Evolutionary conservation across 2,888 invertebrate genomes (phyloP).

Genomic region (Dione juno): DNA sequence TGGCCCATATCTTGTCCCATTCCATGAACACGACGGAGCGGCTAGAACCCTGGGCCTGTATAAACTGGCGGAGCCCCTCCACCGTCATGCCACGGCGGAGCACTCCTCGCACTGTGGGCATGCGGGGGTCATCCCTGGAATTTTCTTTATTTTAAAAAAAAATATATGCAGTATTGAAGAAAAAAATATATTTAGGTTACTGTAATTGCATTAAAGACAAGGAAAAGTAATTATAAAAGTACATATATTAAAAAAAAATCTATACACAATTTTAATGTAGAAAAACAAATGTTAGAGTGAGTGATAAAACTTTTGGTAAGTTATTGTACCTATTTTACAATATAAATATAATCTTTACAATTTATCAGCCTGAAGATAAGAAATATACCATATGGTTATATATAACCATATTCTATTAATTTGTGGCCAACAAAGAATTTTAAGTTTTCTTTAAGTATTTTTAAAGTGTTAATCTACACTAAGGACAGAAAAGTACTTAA

Average conservation of each 20-base stretch:
- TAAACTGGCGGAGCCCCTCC: constrained; percentile 97
- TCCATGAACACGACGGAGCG: constrained; percentile 99
- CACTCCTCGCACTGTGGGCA: constrained; percentile 99
- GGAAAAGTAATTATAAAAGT: too few species aligned
- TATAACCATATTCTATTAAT: too few species aligned
- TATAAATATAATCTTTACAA: neutral
- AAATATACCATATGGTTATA: too few species aligned
- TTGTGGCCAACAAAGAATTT: too few species aligned
- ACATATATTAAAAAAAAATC: too few species aligned
- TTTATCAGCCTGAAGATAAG: neutral
- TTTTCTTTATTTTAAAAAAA: neutral
- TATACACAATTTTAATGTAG: too few species aligned
- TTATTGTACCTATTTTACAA: neutral
- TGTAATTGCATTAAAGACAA: too few species aligned
- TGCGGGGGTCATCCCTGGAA: constrained; percentile 96
- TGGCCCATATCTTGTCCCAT: constrained; percentile 99
- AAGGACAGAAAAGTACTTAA: too few species aligned
- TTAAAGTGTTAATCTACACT: too few species aligned
- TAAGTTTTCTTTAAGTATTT: too few species aligned
- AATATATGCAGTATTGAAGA: too few species aligned
- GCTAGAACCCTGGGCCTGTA: constrained; percentile 98
- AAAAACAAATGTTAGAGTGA: neutral
- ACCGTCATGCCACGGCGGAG: constrained; percentile 98
- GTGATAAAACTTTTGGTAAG: neutral
- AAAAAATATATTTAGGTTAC: too few species aligned